Conservation (phyloP, 2,113 vertebrate species). For the Serinus canaria region DNA sequence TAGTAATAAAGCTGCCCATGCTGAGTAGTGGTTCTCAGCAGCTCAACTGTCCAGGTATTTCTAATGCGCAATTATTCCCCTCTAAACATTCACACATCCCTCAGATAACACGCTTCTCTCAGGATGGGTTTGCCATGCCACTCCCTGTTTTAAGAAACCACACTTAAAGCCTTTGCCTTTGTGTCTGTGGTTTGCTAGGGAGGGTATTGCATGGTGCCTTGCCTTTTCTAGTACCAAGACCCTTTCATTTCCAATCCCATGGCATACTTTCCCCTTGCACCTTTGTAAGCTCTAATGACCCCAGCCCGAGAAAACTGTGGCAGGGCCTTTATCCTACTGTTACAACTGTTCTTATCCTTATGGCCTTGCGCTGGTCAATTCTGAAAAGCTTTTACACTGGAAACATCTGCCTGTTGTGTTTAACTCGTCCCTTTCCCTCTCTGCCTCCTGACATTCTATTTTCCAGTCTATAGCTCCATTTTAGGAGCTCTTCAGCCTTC, state of each 20-base stretch:
- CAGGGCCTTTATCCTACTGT: not conserved
- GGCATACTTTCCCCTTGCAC: not conserved
- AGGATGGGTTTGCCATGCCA: not conserved
- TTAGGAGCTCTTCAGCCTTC: not conserved
- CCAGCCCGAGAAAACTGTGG: not conserved
- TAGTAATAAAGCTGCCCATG: not conserved
- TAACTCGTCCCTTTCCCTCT: not conserved
- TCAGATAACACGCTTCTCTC: not conserved
- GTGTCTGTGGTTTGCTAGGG: not conserved
- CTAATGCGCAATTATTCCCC: not conserved
- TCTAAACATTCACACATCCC: not conserved
- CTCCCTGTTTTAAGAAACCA: not conserved
- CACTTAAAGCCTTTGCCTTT: not conserved
- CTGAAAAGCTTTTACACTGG: not conserved
- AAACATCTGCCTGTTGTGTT: rapidly evolving
- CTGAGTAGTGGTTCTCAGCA: not conserved
- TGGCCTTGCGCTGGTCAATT: not conserved
- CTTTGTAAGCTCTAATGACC: not conserved
- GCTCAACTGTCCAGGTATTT: not conserved
- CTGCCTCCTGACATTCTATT: not conserved
- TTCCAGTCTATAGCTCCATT: not conserved
- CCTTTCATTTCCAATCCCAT: not conserved
- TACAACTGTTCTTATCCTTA: not conserved
- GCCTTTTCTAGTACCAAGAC: not conserved
- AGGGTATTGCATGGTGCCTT: not conserved